A percentile compares a stretch with the other conserved stretches of the same genome.
These are phyloP conservation scores for Amphipoea oculea DNA, from an alignment of 2,888 invertebrate genomes.

Conservation along the genomic window DNA sequence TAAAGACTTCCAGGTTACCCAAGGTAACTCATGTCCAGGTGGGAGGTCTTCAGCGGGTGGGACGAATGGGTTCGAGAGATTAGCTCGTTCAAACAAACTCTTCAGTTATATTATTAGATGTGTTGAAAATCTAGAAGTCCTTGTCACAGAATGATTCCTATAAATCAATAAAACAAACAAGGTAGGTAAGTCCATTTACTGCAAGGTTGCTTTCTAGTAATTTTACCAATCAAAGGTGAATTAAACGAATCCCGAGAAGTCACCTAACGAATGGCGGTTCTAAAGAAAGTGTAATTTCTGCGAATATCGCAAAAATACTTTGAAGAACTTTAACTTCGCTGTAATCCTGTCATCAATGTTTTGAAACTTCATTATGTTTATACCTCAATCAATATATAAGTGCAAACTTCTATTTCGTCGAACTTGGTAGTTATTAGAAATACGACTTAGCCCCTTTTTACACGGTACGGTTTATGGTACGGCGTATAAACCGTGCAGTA, in stretches of 20 bases:
- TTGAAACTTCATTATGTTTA: neutral
- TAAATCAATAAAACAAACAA: neutral
- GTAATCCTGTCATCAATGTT: constrained; percentile 11
- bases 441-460: neutral
- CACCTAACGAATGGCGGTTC: neutral
- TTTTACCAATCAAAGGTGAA: constrained; percentile 23
- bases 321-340: constrained; percentile 8
- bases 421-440: neutral
- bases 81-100: neutral
- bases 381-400: neutral
- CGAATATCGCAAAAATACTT: constrained; percentile 20
- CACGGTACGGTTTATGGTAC: neutral
- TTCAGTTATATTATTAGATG: neutral
- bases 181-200: neutral
- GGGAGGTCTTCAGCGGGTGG: too few species aligned
- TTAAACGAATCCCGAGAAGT: constrained; percentile 14
- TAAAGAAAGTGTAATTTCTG: constrained; percentile 11
- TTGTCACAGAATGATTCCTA: neutral
- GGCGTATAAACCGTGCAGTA: too few species aligned
- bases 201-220: constrained; percentile 18
- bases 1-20: too few species aligned
- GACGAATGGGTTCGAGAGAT: neutral
- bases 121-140: neutral
- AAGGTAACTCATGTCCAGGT: too few species aligned
- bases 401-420: constrained; percentile 3